phyloP scores from a whole-genome alignment of 2,888 invertebrate species.

The Clistopyga incitator region DNA sequence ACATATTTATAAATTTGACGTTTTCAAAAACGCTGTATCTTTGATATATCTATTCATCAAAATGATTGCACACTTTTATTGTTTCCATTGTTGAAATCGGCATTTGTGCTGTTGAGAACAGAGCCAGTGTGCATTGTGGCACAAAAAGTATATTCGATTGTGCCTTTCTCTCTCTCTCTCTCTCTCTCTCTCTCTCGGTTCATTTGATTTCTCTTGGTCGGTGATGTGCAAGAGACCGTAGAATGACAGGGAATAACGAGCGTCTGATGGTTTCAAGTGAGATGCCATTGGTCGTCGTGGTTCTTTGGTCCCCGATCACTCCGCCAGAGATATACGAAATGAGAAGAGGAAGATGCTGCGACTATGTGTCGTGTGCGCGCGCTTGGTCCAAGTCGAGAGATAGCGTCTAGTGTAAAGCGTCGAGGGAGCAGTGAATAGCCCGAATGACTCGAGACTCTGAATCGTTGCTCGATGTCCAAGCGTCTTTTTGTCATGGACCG shows the following conservation, averaged over 20 bases:
- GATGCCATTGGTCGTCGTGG: constrained; percentile 44
- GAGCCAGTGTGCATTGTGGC: constrained; percentile 39
- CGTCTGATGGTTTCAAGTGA: constrained; percentile 45
- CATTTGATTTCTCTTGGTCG: constrained; percentile 23
- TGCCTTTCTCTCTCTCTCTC: constrained; percentile 26
- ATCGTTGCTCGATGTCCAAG: constrained; percentile 45
- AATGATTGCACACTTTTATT: neutral
- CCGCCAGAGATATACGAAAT: constrained; percentile 45
- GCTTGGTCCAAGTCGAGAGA: constrained; percentile 38
- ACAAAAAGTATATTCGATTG: constrained; percentile 53
- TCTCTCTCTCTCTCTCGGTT: constrained; percentile 34
- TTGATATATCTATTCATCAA: neutral
- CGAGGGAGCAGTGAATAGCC: constrained; percentile 56
- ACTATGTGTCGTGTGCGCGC: constrained; percentile 34
- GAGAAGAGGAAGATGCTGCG: constrained; percentile 42
- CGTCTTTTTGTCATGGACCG: constrained; percentile 66
- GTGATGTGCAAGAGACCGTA: constrained; percentile 23
- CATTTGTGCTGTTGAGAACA: constrained; percentile 3
- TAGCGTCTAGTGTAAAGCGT: constrained; percentile 54
- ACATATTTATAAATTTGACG: neutral
- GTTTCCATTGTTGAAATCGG: neutral
- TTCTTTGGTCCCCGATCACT: constrained; percentile 51
- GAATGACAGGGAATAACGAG: constrained; percentile 62
- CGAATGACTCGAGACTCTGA: constrained; percentile 63
- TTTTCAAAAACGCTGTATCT: neutral